Conservation (phyloP, 2,888 invertebrate species). For the Xestoiulus laeticollis region DNA sequence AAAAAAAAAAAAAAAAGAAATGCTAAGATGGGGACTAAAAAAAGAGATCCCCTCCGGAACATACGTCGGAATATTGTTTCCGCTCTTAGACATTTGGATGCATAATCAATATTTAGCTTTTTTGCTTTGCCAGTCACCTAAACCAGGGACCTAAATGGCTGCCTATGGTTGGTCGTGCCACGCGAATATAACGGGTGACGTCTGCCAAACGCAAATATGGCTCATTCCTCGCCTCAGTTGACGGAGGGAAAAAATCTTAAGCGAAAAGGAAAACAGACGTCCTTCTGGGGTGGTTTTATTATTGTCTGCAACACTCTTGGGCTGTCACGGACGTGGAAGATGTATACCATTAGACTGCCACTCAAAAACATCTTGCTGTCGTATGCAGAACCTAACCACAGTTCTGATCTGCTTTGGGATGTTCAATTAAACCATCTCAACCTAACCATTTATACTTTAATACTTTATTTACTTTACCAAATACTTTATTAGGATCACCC, state of each 20-base stretch:
- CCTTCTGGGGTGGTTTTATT: background rate
- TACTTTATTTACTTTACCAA: no score
- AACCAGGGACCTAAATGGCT: background rate
- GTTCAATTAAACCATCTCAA: no score
- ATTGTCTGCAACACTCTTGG: background rate
- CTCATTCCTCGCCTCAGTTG: background rate
- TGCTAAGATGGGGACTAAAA: background rate
- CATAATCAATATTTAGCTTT: constrained; percentile 26
- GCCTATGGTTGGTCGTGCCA: no score
- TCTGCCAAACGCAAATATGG: background rate
- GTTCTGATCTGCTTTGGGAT: no score
- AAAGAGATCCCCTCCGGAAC: background rate
- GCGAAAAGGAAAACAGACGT: constrained; percentile 26
- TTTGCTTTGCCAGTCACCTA: background rate
- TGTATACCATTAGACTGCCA: background rate
- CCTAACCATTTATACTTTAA: no score
- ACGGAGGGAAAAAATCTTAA: background rate
- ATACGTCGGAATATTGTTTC: constrained; percentile 26
- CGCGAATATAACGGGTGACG: background rate
- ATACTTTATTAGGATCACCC: no score
- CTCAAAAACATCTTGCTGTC: background rate
- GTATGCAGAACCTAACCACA: background rate
- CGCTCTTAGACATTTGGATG: background rate
- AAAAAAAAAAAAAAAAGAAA: background rate
- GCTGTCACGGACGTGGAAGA: background rate